Evolutionary conservation across 1,140 invertebrate genomes (phyloP).

Genomic region (Pseudomyrmex sp.): DNA sequence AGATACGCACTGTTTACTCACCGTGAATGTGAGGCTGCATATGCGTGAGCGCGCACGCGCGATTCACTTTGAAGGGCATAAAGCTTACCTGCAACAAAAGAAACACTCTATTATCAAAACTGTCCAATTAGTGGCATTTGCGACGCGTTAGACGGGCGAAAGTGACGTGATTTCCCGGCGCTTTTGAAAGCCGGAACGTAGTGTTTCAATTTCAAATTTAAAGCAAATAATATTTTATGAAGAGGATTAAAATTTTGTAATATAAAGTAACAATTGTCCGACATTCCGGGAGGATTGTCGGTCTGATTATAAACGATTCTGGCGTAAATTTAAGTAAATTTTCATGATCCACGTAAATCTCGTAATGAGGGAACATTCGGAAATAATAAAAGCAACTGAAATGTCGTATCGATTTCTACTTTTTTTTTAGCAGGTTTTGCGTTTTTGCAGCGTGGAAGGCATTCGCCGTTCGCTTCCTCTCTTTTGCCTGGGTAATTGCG

Average conservation of each 20-base stretch:
- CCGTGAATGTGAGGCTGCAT: conserved; percentile 76
- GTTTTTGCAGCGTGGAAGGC: conserved; percentile 12
- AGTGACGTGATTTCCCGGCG: background rate
- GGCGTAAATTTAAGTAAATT: conserved; percentile 39
- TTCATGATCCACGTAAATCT: conserved; percentile 66
- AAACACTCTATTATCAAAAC: conserved; percentile 68
- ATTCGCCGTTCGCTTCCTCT: conserved; percentile 23
- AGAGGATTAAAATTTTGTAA: no score
- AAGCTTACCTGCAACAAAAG: conserved; percentile 80
- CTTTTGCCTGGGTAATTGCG: conserved; percentile 56
- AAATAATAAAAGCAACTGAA: conserved; percentile 65
- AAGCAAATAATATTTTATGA: no score
- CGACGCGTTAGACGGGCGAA: no score
- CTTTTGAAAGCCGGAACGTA: background rate
- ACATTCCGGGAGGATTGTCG: no score
- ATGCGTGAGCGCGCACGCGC: conserved; percentile 20
- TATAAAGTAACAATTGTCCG: no score
- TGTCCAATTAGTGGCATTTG: conserved; percentile 57
- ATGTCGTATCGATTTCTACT: conserved; percentile 66
- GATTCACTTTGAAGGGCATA: conserved; percentile 62
- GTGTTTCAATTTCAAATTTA: background rate
- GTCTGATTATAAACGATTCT: no score
- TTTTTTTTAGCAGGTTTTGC: background rate
- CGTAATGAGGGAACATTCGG: conserved; percentile 61
- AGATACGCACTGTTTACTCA: conserved; percentile 82